Evolutionary conservation across 2,888 invertebrate species (phyloP).

Genomic region (Aproaerema taeniolella): DNA sequence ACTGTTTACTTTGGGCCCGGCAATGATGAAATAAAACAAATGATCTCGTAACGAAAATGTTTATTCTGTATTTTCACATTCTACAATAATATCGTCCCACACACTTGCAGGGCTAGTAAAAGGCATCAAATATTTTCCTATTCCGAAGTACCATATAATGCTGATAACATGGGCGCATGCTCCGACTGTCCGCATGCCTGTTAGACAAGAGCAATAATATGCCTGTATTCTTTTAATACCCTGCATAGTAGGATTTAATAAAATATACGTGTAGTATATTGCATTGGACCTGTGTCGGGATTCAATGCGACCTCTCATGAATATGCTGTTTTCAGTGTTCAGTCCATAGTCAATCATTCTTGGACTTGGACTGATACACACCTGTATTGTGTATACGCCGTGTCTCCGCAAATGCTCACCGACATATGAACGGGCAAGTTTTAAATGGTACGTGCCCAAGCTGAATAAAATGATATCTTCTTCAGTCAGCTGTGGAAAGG

Average conservation of each 20-base stretch:
- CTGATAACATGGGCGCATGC: too few species aligned
- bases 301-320: constrained; percentile 7
- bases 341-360: background rate
- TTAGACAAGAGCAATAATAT: background rate
- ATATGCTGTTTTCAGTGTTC: constrained; percentile 1
- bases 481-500: constrained; percentile 3
- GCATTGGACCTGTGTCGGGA: background rate
- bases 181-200: background rate
- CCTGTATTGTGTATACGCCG: constrained; percentile 8
- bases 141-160: background rate
- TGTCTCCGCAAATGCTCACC: constrained; percentile 1
- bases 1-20: too few species aligned
- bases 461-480: constrained; percentile 8
- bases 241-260: background rate
- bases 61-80: too few species aligned
- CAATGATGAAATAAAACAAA: too few species aligned
- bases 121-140: too few species aligned
- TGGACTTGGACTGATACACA: constrained; percentile 7
- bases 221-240: background rate
- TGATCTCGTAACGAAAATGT: too few species aligned
- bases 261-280: background rate
- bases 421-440: constrained; percentile 5
- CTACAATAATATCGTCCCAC: too few species aligned
- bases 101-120: too few species aligned
- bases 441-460: constrained; percentile 9